These are phyloP conservation scores for Orcinus orca DNA, from an alignment of 2,113 vertebrate species.

Conservation along the genomic window DNA sequence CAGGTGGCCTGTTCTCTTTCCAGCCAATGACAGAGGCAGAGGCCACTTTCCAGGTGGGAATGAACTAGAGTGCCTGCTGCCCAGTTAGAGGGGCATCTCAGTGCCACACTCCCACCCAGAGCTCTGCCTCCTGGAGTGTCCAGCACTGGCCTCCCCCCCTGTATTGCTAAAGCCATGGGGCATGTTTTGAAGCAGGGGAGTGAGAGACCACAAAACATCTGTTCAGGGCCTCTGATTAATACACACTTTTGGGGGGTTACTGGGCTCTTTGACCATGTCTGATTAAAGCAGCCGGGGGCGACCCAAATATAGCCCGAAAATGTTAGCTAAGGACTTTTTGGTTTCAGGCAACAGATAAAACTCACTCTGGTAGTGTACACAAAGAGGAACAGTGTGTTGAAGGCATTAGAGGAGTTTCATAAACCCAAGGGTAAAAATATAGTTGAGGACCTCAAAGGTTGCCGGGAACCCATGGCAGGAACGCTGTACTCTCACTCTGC, in stretches of 20 bases:
- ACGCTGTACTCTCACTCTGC: fast-evolving
- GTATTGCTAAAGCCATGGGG: neutral
- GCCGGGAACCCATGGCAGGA: neutral
- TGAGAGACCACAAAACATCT: neutral
- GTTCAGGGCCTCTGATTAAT: constrained; percentile 49
- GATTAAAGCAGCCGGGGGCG: neutral
- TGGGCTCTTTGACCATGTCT: constrained; percentile 60
- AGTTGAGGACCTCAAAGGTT: neutral
- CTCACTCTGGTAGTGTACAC: neutral
- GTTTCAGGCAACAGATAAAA: neutral
- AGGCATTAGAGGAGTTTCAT: neutral
- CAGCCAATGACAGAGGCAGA: neutral
- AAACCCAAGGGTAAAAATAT: neutral
- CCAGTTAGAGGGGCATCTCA: neutral
- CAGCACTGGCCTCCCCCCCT: neutral
- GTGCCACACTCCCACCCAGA: neutral
- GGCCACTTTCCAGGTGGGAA: neutral
- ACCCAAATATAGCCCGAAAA: neutral
- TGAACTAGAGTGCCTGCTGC: neutral
- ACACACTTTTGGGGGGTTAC: constrained; percentile 45
- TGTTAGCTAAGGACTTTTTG: neutral
- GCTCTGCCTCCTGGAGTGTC: neutral
- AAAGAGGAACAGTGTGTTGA: neutral
- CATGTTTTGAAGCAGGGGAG: neutral
- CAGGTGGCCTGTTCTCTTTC: neutral